Base-by-base conservation (phyloP, 1,140 invertebrate species). In the Leucophenga varia region DNA sequence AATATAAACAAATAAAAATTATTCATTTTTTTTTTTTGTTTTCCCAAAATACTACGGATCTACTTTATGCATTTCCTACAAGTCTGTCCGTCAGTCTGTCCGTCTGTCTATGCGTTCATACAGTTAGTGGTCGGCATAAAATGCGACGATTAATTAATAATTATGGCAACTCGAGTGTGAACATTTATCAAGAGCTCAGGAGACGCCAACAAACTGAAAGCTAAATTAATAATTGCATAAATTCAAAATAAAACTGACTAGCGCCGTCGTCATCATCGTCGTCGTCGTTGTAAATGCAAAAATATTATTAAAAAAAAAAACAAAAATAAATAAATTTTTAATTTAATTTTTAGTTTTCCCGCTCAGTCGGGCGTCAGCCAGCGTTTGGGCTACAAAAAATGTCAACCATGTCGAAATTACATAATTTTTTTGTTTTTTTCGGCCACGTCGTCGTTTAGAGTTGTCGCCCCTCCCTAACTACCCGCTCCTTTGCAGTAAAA, bases 391-490 rank as follows among this genome's bases (percentile, higher is more conserved):
- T 5, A 25, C 22, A 25, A 25, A 25, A 25, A 7, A 37, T 37
- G 18, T 37, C 35, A 37, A 37, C 12, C 17, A 16, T 37, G 35
- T 12, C 13, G 6, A 37, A 37, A 46, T 63, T 63, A 57, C 61
- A 65, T 65, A 65, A 65, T 60, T 67, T 32, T 49, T 34, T 36
- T 25, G 37, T 45, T 30, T 43, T 20, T 40, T 2, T 10, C 14
- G 28, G 28, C 12, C 28, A 30, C 28, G 28, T 30, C 12, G 7
- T 30, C 28, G 28, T 9, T 21, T 49, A 14, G 40, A n/a, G n/a
- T n/a, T n/a, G n/a, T n/a, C n/a, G n/a, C n/a, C n/a, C n/a, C n/a
- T n/a, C n/a, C n/a, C n/a, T n/a, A n/a, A n/a, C n/a, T n/a, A n/a
- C n/a, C n/a, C n/a, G n/a, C n/a, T n/a, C n/a, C n/a, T n/a, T n/a